These are phyloP conservation scores for Linyphia triangularis DNA, from an alignment of 2,888 invertebrate species.

Conservation along the genomic window DNA sequence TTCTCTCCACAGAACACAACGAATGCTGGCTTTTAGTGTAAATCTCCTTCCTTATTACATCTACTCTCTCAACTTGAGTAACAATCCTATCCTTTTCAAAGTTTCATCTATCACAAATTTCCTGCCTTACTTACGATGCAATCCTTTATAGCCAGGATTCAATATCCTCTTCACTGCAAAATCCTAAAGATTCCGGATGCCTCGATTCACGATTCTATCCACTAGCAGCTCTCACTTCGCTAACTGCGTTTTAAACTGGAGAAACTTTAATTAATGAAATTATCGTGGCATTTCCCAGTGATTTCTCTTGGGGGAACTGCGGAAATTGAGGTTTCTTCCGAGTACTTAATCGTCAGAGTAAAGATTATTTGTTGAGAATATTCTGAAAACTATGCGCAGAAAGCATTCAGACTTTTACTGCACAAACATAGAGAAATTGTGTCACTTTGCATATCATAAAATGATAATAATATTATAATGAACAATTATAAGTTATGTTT, in stretches of 20 bases:
- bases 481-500: no score
- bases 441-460: not conserved
- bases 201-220: constrained; percentile 36
- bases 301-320: constrained; percentile 40
- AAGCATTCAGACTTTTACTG: not conserved
- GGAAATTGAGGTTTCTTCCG: constrained; percentile 1
- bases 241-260: constrained; percentile 52
- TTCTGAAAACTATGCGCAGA: not conserved
- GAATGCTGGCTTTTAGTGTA: not conserved
- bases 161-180: not conserved
- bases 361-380: not conserved
- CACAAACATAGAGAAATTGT: not conserved
- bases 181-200: not conserved
- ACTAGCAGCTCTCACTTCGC: constrained; percentile 19
- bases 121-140: not conserved
- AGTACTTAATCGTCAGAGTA: constrained; percentile 36
- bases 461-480: not conserved
- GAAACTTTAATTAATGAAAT: constrained; percentile 67
- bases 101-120: not conserved
- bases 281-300: constrained; percentile 34
- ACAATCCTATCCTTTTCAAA: not conserved
- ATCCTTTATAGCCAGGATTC: not conserved
- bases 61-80: not conserved
- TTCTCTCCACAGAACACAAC: not conserved
- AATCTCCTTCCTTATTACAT: not conserved